Evolutionary conservation across 2,888 invertebrate species (phyloP).

Genomic region (Dicyrtomina minuta): DNA sequence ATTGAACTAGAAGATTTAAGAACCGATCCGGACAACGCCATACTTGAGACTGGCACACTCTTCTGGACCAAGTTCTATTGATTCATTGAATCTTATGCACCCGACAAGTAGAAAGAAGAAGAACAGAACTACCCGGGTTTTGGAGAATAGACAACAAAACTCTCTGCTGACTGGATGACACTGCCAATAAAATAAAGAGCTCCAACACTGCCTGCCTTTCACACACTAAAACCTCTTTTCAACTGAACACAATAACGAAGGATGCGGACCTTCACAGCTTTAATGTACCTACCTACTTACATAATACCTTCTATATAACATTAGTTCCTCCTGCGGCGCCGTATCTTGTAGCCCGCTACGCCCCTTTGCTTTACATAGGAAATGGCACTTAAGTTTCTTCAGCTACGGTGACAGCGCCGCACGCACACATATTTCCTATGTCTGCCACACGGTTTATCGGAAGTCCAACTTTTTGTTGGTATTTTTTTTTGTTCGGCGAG

Average conservation of each 20-base stretch:
- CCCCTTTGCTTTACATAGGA: too few relatives aligned
- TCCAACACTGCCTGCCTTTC: conserved; percentile 4
- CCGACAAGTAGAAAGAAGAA: neutral
- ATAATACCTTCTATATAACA: too few relatives aligned
- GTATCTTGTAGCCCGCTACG: too few relatives aligned
- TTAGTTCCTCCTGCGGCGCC: too few relatives aligned
- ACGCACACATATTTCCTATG: too few relatives aligned
- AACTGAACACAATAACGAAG: neutral
- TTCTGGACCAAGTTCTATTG: conserved; percentile 30
- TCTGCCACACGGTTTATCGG: too few relatives aligned
- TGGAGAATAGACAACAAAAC: neutral
- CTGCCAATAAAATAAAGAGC: conserved; percentile 1
- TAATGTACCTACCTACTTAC: neutral
- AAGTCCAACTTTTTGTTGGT: neutral
- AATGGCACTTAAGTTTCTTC: too few relatives aligned
- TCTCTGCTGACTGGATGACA: too few relatives aligned
- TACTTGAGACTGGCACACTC: conserved; percentile 16
- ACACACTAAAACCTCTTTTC: neutral
- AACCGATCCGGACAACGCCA: conserved; percentile 32
- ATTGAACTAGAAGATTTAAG: neutral
- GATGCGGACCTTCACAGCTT: conserved; percentile 1
- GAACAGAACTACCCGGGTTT: conserved; percentile 26
- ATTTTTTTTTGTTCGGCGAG: neutral
- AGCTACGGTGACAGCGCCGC: too few relatives aligned
- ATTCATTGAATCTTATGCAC: conserved; percentile 26